These are phyloP conservation scores for Platysteira castanea DNA, from an alignment of 2,113 vertebrate species.

Conservation along the genomic window DNA sequence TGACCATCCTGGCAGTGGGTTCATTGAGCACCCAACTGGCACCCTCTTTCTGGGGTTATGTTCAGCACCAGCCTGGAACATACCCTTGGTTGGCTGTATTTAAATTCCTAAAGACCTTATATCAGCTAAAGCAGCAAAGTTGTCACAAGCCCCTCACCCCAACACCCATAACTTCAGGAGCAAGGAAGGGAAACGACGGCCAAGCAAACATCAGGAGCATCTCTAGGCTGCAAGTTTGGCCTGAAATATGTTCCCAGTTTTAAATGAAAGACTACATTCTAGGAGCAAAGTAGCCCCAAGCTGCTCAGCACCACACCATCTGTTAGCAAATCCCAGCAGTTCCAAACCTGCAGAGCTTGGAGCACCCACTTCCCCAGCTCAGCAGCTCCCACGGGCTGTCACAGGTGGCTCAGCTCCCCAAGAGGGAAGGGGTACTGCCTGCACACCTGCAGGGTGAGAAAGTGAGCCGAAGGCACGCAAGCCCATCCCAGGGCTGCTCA, in stretches of 20 bases:
- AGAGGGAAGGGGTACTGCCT: neutral
- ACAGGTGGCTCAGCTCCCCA: neutral
- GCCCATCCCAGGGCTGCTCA: neutral
- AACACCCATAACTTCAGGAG: neutral
- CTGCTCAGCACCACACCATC: neutral
- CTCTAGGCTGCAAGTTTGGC: neutral
- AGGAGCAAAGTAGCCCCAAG: neutral
- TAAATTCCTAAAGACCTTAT: neutral
- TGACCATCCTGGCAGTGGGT: neutral
- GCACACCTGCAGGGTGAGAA: neutral
- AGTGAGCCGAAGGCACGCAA: fast-evolving
- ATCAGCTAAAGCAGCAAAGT: neutral
- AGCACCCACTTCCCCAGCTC: neutral
- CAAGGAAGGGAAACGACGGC: neutral
- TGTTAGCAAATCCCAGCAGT: neutral
- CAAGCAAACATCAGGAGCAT: neutral
- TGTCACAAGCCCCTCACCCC: neutral
- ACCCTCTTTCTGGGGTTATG: neutral
- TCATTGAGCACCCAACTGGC: neutral
- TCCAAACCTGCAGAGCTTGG: neutral
- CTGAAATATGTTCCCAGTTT: neutral
- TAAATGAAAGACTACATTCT: neutral
- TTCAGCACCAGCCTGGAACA: neutral
- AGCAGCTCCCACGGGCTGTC: neutral
- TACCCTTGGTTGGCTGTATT: fast-evolving